Base-by-base conservation (phyloP, 2,797 vertebrate genomes). In the Falco biarmicus region DNA sequence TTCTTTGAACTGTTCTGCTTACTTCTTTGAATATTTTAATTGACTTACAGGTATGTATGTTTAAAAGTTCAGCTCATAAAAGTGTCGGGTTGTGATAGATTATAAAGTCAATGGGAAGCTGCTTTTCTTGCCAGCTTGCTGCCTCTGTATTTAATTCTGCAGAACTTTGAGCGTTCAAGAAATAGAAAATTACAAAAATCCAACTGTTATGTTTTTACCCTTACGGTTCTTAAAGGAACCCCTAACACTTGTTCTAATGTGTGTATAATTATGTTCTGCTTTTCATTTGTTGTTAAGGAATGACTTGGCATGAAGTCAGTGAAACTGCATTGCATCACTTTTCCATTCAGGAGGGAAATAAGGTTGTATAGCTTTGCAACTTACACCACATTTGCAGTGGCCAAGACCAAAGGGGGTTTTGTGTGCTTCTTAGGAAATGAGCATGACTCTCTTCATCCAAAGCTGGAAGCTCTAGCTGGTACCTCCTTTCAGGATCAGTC, bases 1-100 rank as follows among this genome's bases (percentile, higher is more conserved):
- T 80, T n/a, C 79, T 96, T 97, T 94, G 81, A 96, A 89, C 87
- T 87, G 79, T 87, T 94, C 88, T 81, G 37, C 92, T 88, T 96
- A 86, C 78, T 91, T 95, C 85, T 74, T 66, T 86, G 75, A 91
- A 70, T 90, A 53, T 90, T 89, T 90, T 80, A 91, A 91, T 89
- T 90, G 76, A 93, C 79, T 24, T 89, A 79, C 91, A 94, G 41
- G 31, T 89, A 15, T 50, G 47, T 77, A 28, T 89, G 78, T 94
- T 89, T 84, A 4, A 57, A 93, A 83, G 50, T 76, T 87, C 45
- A 65, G 41, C 91, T 91, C 77, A 63, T 97, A 89, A 95, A 97
- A 84, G 48, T 65, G 65, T 87, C 68, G 51, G 34, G 26, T 92
- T 95, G 75, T 93, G 84, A 96, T 31, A 26, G 75, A 64, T 61